phyloP scores from a whole-genome alignment of 2,888 invertebrate species.

The Volucella zonaria region DNA sequence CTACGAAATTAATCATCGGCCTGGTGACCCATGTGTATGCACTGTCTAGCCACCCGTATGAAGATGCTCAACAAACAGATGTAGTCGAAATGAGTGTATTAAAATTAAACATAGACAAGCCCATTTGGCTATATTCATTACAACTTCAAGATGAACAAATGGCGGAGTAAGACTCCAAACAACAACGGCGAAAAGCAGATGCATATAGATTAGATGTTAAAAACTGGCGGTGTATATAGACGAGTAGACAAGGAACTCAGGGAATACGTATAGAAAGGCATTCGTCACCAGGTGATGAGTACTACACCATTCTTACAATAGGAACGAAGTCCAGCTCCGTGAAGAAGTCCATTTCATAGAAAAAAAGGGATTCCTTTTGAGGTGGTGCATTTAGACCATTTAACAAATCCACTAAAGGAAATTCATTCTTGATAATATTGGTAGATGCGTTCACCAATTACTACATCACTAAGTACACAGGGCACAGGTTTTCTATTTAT shows the following conservation, averaged over 20 bases:
- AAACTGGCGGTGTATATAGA: conserved; percentile 21
- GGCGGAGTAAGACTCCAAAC: neutral
- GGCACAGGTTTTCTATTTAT: no score
- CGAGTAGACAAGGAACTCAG: conserved; percentile 14
- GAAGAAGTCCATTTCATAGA: conserved; percentile 45
- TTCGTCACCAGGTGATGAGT: conserved; percentile 26
- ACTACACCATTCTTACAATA: conserved; percentile 40
- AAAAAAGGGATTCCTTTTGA: conserved; percentile 32
- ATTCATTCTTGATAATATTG: conserved; percentile 27
- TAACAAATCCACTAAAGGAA: conserved; percentile 40
- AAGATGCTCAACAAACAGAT: neutral
- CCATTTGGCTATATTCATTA: conserved; percentile 43
- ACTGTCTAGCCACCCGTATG: conserved; percentile 23
- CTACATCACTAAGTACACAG: no score
- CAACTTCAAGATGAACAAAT: neutral
- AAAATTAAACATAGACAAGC: conserved; percentile 37
- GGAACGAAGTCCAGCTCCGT: conserved; percentile 19
- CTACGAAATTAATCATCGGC: conserved; percentile 17
- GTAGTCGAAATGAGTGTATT: conserved; percentile 37
- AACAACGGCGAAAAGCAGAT: conserved; percentile 23
- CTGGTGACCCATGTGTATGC: conserved; percentile 36
- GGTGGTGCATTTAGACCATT: conserved; percentile 35
- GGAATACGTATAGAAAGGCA: conserved; percentile 27
- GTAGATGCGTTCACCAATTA: conserved; percentile 38
- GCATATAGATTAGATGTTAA: neutral